A percentile compares a stretch with the other conserved stretches of the same genome.
phyloP scores from a whole-genome alignment of 2,113 vertebrate genomes.

The Felis chaus region DNA sequence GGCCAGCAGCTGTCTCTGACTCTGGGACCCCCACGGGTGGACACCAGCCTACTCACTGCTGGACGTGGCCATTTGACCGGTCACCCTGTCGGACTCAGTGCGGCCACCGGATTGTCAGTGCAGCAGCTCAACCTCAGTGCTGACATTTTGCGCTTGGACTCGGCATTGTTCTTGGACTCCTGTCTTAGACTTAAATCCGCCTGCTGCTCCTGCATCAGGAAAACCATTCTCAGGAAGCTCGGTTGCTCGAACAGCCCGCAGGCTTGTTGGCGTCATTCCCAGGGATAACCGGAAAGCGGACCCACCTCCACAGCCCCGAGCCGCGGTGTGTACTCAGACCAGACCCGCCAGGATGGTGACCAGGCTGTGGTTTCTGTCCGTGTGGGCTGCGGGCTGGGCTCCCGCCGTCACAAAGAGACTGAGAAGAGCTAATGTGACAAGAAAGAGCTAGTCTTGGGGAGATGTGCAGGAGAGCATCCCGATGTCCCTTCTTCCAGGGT shows the following conservation, averaged over 20 bases:
- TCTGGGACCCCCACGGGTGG: too few relatives aligned
- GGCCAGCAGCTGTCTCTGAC: neutral
- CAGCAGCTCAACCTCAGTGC: accelerated
- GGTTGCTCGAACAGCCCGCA: accelerated
- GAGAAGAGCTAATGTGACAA: accelerated
- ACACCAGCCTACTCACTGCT: neutral
- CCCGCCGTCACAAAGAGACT: neutral
- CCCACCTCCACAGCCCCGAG: neutral
- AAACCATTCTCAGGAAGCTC: neutral
- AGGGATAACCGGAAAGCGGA: neutral
- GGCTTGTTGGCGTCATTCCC: neutral
- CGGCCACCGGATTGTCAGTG: too few relatives aligned
- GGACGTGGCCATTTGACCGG: neutral
- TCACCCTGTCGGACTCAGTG: accelerated
- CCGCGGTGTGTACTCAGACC: accelerated
- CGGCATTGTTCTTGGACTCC: accelerated
- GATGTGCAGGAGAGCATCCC: too few relatives aligned
- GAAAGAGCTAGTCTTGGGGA: neutral
- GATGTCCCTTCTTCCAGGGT: neutral
- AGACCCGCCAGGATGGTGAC: accelerated
- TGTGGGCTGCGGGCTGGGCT: neutral
- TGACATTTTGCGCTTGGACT: neutral
- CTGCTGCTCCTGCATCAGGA: neutral
- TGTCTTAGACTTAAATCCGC: accelerated
- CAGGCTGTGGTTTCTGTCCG: accelerated